Evolutionary conservation across 2,113 vertebrate species (phyloP), one percentile per base, ranked within the genome.

Genomic region (Oryzias melastigma): DNA sequence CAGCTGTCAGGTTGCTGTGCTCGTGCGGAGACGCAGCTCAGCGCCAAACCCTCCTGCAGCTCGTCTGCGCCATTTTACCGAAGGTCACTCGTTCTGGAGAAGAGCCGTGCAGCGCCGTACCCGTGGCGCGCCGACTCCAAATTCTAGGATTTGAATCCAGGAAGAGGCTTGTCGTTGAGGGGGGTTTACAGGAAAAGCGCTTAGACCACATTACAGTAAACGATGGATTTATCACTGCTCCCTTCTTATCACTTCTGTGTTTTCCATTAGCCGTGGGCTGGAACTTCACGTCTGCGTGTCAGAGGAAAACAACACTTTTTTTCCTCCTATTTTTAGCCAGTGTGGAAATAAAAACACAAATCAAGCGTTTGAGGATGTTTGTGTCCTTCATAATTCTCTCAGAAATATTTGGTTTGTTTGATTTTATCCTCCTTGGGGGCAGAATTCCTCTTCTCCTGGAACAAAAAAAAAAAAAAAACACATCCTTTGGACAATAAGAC

Each of bases 201-300:
- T 27, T 27, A 70, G 64, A 77, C 74, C 76, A 71, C 12, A 56
- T 80, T 57, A 78, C 80, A 51, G 73, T 81, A 76, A 87, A 84
- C 48, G 58, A 78, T 75, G 25, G 81, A 73, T 75, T 83, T 82
- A 70, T 68, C 46, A 40, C 29, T 54, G 63, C 65, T 52, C 78
- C 16, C 63, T 42, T 72, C 72, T 88, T 65, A 85, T 82, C 80
- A 81, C 80, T 64, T 51, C n/a, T 64, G 7, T 81, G 82, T 57
- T 82, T 81, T 81, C 62, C 53, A 80, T 85, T 71, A 80, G 29
- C 52, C 58, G 68, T 68, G 63, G 58, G 73, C 55, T 75, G 75
- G 62, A 75, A 80, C 82, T 77, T 46, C 68, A 83, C 67, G 70
- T 76, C 58, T 44, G 16, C 6, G n/a, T 46, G 16, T 46, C 16